Evolutionary conservation across 2,797 vertebrate species (phyloP).

Genomic region (Hoplostethus mediterraneus): DNA sequence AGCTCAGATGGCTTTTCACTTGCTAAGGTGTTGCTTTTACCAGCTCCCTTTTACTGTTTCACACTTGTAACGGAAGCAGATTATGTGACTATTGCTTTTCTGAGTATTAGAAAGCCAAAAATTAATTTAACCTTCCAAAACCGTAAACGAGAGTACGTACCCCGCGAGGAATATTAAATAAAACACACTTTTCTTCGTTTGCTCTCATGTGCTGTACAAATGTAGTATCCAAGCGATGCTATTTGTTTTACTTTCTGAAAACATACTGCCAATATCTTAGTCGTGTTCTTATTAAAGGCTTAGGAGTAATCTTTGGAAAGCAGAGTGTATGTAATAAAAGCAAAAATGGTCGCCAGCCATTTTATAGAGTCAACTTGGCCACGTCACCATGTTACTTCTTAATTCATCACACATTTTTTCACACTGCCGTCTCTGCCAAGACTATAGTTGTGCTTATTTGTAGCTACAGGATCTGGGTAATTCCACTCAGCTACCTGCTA

Average conservation of each 20-base stretch:
- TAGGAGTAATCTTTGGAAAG: conserved; percentile 19
- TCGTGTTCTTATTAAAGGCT: conserved; percentile 5
- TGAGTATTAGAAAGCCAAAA: conserved; percentile 33
- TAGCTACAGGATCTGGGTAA: conserved; percentile 26
- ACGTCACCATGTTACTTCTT: conserved; percentile 21
- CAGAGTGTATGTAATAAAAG: conserved; percentile 26
- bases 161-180: not conserved
- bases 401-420: conserved; percentile 28
- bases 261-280: not conserved
- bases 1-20: conserved; percentile 55
- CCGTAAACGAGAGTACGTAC: conserved; percentile 5
- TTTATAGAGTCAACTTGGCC: conserved; percentile 22
- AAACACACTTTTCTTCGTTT: conserved; percentile 2
- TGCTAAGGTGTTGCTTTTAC: conserved; percentile 59
- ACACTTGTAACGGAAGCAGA: conserved; percentile 28
- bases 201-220: conserved; percentile 17
- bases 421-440: conserved; percentile 20
- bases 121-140: conserved; percentile 30
- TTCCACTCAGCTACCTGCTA: conserved; percentile 24
- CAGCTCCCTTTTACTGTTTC: conserved; percentile 51
- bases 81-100: conserved; percentile 9
- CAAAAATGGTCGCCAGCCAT: conserved; percentile 26
- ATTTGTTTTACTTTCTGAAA: conserved; percentile 18
- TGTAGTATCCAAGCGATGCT: not conserved
- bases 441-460: conserved; percentile 28